phyloP scores from a whole-genome alignment of 2,888 invertebrate genomes.

The Eledona agricola region DNA sequence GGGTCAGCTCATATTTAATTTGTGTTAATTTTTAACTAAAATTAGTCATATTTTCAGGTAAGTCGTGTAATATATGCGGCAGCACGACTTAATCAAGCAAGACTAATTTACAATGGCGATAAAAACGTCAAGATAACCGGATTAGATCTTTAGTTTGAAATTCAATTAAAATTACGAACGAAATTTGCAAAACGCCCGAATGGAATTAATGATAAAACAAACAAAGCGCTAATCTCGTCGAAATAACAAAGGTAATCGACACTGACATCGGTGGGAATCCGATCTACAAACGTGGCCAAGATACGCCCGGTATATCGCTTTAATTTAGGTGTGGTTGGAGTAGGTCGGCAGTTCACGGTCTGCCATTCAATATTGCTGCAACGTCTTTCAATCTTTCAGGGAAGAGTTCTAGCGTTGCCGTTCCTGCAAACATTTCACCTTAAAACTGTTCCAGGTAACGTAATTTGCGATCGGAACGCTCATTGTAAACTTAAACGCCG shows the following conservation, averaged over 20 bases:
- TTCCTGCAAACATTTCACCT: conserved; percentile 1
- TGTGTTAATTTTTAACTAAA: too few species aligned
- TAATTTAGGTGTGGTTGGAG: conserved; percentile 33
- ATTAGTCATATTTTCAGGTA: too few species aligned
- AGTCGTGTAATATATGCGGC: conserved; percentile 30
- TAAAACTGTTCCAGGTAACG: too few species aligned
- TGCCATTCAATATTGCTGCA: conserved; percentile 18
- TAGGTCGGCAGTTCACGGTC: conserved; percentile 36
- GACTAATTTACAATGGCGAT: conserved; percentile 27
- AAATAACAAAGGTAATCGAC: conserved; percentile 5
- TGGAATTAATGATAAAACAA: conserved; percentile 7
- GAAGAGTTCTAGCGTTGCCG: too few species aligned
- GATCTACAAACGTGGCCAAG: conserved; percentile 15
- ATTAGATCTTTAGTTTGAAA: conserved; percentile 25
- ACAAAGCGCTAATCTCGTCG: too few species aligned
- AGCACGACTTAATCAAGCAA: conserved; percentile 26
- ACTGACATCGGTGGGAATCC: conserved; percentile 8
- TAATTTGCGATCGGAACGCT: too few species aligned
- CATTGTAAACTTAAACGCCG: too few species aligned
- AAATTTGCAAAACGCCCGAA: conserved; percentile 15
- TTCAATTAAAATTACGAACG: conserved; percentile 26
- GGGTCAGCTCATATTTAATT: too few species aligned
- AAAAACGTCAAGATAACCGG: conserved; percentile 31
- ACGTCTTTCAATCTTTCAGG: too few species aligned
- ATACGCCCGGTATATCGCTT: conserved; percentile 14